Conservation (phyloP, 2,888 invertebrate species). For the Cordilura impudica region DNA sequence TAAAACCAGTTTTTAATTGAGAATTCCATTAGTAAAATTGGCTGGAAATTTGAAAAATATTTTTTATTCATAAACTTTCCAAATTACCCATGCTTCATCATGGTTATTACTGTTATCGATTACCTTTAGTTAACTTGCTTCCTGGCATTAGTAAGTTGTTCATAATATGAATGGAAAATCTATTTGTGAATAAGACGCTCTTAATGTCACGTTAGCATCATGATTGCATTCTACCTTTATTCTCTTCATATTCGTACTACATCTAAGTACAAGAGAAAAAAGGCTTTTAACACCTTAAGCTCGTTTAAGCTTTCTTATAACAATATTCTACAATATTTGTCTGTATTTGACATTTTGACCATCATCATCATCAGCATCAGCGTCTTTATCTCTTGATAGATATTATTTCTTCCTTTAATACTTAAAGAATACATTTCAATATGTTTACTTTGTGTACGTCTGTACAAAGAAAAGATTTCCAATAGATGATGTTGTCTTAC, state of each 20-base stretch:
- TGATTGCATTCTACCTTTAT: neutral
- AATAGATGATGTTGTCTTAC: slow-evolving; percentile 45
- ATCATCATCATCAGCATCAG: slow-evolving; percentile 8
- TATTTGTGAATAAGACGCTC: neutral
- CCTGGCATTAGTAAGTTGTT: slow-evolving; percentile 11
- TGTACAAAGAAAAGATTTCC: neutral
- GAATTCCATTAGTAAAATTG: too few relatives aligned
- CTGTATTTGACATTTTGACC: slow-evolving; percentile 56
- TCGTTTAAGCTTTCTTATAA: slow-evolving; percentile 43
- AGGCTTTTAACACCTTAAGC: slow-evolving; percentile 54
- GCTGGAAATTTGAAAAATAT: too few relatives aligned
- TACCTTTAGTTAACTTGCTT: slow-evolving; percentile 14
- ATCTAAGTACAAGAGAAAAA: slow-evolving; percentile 43
- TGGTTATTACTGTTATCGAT: slow-evolving; percentile 4
- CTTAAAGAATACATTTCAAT: slow-evolving; percentile 44
- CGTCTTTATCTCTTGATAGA: slow-evolving; percentile 40
- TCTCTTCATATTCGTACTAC: neutral
- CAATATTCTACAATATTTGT: slow-evolving; percentile 24
- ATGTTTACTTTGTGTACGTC: slow-evolving; percentile 40
- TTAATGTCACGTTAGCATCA: slow-evolving; percentile 36
- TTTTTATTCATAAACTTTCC: neutral
- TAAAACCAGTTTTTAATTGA: too few relatives aligned
- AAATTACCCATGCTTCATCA: neutral
- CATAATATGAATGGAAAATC: slow-evolving; percentile 1
- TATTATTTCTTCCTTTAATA: slow-evolving; percentile 42